These are phyloP conservation scores for Camponotus pennsylvanicus DNA, from an alignment of 1,140 invertebrate species.

Conservation along the genomic window DNA sequence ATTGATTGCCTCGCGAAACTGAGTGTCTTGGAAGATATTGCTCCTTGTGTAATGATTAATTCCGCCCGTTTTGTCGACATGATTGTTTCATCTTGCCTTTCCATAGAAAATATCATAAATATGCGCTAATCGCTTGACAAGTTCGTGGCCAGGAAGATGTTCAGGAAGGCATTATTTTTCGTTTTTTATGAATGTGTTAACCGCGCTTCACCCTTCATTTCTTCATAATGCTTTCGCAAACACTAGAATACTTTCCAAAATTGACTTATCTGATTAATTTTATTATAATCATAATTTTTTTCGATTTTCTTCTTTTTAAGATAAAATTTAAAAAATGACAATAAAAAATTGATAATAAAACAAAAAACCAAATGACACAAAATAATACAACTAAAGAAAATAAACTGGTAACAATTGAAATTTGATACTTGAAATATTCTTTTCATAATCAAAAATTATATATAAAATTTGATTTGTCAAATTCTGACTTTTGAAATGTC, in stretches of 20 bases:
- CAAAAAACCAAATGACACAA: background rate
- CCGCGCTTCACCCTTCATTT: slow-evolving; percentile 23
- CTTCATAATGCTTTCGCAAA: background rate
- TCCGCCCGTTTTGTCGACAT: slow-evolving; percentile 73
- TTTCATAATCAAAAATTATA: slow-evolving; percentile 11
- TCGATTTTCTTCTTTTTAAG: background rate
- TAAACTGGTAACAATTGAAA: background rate
- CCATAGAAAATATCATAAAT: slow-evolving; percentile 77
- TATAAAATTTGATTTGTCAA: background rate
- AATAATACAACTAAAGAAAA: background rate
- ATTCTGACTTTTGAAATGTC: background rate
- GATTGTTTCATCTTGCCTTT: slow-evolving; percentile 83
- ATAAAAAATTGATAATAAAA: background rate
- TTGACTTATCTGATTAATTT: slow-evolving; percentile 2
- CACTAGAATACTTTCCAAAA: background rate
- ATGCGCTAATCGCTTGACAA: slow-evolving; percentile 68
- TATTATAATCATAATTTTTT: background rate
- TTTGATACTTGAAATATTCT: background rate
- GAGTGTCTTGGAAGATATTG: slow-evolving; percentile 61
- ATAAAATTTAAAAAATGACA: background rate
- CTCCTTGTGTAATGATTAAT: slow-evolving; percentile 69
- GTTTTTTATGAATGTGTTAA: slow-evolving; percentile 1
- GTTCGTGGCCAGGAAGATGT: slow-evolving; percentile 75
- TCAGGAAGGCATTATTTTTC: background rate
- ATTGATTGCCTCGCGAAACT: slow-evolving; percentile 45